Percentiles rank a stretch among this genome's conserved stretches.
These are phyloP conservation scores for Bilobella aurantiaca DNA, from an alignment of 1,140 invertebrate species.

Conservation along the genomic window DNA sequence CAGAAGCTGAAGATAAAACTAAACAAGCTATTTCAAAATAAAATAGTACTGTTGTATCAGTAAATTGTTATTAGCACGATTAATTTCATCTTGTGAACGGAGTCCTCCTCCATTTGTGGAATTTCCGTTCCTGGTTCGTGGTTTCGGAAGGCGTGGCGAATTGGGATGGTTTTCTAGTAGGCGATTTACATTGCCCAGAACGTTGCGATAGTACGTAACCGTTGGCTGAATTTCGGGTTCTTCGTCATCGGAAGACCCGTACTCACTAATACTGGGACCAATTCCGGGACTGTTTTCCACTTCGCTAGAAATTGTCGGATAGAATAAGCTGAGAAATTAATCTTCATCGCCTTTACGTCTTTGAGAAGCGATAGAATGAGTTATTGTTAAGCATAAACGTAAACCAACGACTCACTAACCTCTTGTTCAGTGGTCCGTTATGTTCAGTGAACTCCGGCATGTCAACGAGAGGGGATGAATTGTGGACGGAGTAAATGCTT, in stretches of 20 bases:
- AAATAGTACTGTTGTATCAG: conserved; percentile 24
- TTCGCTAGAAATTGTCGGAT: conserved; percentile 10
- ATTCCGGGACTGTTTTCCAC: neutral
- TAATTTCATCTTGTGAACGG: too few species aligned
- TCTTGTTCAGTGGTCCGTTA: neutral
- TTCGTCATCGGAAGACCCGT: conserved; percentile 20
- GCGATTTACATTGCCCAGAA: conserved; percentile 30
- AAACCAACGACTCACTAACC: neutral
- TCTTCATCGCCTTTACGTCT: neutral
- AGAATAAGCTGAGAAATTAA: conserved; percentile 8
- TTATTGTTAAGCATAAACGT: too few species aligned
- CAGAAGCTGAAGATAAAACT: neutral
- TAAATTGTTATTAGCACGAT: conserved; percentile 7
- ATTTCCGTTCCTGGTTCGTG: neutral
- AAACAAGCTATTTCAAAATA: conserved; percentile 6
- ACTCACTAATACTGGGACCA: conserved; percentile 26
- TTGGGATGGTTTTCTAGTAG: conserved; percentile 14
- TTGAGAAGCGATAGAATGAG: too few species aligned
- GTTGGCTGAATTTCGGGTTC: conserved; percentile 23
- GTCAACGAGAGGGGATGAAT: neutral
- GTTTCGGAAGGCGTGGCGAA: neutral
- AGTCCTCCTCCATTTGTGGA: neutral
- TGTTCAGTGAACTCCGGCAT: neutral
- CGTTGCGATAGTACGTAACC: conserved; percentile 25
- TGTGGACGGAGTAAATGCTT: neutral